Evolutionary conservation across 2,113 vertebrate species (phyloP), one percentile per base, ranked within the genome.

Genomic region (human (Homo sapiens)): DNA sequence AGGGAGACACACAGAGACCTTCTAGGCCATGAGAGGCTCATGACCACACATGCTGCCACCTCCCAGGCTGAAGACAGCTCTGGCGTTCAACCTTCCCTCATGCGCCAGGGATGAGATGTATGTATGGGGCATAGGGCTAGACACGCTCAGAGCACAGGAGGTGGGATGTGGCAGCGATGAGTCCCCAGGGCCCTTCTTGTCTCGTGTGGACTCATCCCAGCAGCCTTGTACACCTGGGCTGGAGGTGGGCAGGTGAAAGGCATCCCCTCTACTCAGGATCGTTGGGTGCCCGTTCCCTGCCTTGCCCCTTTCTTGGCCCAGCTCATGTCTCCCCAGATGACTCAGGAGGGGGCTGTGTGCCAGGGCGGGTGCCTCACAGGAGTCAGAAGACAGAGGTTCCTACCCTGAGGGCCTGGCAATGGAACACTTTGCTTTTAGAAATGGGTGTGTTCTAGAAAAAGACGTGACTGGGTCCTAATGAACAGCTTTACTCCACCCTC

Each of bases 321-420:
- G 48, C 30, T 82, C 64, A 5, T 1, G 17, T 66, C 64, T 61
- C 57, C 48, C 23, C 52, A 48, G 57, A 27, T 40, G 40, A 78
- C 13, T 8, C 75, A 22, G 27, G 66, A 8, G 35, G 43, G 38
- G 45, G 25, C 66, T 30, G 6, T 6, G 9, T 81, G 75, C 22
- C 0, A 0, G 14, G 2, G 43, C 22, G 7, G 27, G 38, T 38
- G 10, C 38, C 30, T 1, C 38, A 18, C 18, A 18, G 23, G n/a
- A 35, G 86, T 76, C 45, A 22, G 30, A 72, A 50, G 40, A 64
- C 32, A n/a, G 22, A 8, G 66, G 79, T 80, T 57, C 66, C 55
- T 8, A 57, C 43, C 43, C 52, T 6, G 27, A 68, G 40, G 48
- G 35, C 59, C 79, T 79, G 52, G 59, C 10, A 17, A 4, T 17